Evolutionary conservation across 53 echinoderm and acorn worm genomes (phyloP).

Genomic region (Hippasteria phrygiana): DNA sequence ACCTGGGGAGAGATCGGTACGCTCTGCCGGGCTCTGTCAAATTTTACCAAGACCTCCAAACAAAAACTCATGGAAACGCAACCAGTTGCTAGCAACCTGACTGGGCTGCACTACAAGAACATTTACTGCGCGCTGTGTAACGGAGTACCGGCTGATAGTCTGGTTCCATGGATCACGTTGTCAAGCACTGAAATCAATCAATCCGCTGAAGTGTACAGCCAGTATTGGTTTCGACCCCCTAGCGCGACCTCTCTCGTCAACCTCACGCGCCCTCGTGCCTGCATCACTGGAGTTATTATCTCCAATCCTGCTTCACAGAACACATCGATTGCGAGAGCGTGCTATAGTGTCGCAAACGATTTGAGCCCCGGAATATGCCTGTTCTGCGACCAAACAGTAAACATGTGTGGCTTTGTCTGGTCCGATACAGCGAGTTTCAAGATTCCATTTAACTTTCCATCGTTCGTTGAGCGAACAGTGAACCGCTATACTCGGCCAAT

Average conservation of each 20-base stretch:
- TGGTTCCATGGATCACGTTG: conserved; percentile 8
- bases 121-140: conserved; percentile 50
- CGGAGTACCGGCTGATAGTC: conserved; percentile 19
- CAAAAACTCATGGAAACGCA: background rate
- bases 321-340: background rate
- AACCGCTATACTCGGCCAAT: background rate
- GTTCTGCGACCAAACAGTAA: background rate
- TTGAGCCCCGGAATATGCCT: background rate
- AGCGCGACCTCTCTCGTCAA: conserved; percentile 11
- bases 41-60: background rate
- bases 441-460: conserved; percentile 23
- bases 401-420: no score
- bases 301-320: background rate
- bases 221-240: conserved; percentile 11
- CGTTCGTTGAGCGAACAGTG: background rate
- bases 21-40: background rate
- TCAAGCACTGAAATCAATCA: background rate
- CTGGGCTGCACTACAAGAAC: conserved; percentile 47
- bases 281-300: background rate
- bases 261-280: background rate
- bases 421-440: background rate
- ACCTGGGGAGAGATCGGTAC: background rate
- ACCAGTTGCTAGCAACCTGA: background rate
- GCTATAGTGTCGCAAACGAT: background rate
- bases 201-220: background rate